Evolutionary conservation across 2,888 invertebrate genomes (phyloP).

Genomic region (Maniola hyperantus): DNA sequence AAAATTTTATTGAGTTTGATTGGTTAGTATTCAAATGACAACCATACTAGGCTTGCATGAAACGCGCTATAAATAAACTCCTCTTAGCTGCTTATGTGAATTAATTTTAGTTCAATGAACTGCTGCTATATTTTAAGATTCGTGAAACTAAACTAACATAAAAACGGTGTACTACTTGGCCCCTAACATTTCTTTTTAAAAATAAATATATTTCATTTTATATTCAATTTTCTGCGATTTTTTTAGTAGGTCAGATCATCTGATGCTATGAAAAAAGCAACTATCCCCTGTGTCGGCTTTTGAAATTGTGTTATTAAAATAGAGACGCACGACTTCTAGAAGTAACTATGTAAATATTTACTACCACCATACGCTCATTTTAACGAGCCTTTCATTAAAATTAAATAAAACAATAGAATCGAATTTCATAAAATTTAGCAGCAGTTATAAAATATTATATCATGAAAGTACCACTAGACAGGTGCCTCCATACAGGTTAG

Average conservation of each 20-base stretch:
- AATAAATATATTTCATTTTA: no score
- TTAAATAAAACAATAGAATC: not conserved
- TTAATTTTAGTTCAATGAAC: slow-evolving; percentile 31
- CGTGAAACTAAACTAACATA: not conserved
- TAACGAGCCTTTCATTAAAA: not conserved
- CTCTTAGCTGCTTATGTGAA: slow-evolving; percentile 36
- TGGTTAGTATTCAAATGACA: no score
- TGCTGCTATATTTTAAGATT: slow-evolving; percentile 38
- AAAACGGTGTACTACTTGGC: not conserved
- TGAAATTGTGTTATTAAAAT: not conserved
- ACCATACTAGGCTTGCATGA: no score
- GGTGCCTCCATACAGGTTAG: slow-evolving; percentile 21
- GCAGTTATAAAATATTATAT: slow-evolving; percentile 20
- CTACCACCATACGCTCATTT: no score
- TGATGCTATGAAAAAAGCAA: no score
- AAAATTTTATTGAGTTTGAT: no score
- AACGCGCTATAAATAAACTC: no score
- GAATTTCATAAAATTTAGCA: slow-evolving; percentile 28
- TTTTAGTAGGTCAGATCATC: no score
- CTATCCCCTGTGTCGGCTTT: not conserved
- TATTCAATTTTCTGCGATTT: no score
- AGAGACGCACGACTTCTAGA: not conserved
- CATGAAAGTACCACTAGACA: slow-evolving; percentile 16
- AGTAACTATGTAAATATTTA: not conserved
- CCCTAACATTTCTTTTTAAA: no score